These are phyloP conservation scores for Nothura maculosa DNA, from an alignment of 2,797 vertebrate genomes.

Conservation along the genomic window DNA sequence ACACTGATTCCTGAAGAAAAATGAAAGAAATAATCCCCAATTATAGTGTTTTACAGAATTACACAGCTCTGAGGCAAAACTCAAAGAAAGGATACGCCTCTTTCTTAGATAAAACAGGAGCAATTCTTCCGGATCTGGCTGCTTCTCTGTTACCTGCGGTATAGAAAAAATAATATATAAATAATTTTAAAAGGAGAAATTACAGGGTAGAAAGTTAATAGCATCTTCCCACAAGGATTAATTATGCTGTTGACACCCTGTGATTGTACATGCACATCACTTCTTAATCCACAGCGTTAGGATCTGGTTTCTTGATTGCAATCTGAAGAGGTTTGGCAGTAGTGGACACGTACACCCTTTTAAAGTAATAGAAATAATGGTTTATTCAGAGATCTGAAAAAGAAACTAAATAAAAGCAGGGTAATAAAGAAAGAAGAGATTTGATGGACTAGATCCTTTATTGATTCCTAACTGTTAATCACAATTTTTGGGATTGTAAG, in stretches of 20 bases:
- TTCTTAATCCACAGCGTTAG: background rate
- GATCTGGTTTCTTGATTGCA: background rate
- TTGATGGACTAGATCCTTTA: background rate
- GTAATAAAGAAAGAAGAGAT: background rate
- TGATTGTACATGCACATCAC: background rate
- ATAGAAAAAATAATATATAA: background rate
- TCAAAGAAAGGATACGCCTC: conserved; percentile 77
- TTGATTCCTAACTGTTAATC: background rate
- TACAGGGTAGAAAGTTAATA: background rate
- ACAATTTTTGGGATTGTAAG: background rate
- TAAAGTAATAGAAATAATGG: background rate
- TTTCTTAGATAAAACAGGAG: conserved; percentile 83
- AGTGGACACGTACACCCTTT: background rate
- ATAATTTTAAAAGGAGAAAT: background rate
- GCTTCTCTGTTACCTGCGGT: conserved; percentile 77
- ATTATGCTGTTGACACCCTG: background rate
- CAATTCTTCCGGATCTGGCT: conserved; percentile 82
- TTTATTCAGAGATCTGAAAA: background rate
- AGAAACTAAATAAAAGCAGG: background rate
- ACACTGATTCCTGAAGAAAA: background rate
- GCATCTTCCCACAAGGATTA: background rate
- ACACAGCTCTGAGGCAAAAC: background rate
- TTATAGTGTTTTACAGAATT: background rate
- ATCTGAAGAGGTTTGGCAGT: background rate
- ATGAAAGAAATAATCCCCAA: background rate